These are phyloP conservation scores for Hyperoplus lanceolatus DNA, from an alignment of 2,797 vertebrate species.

Conservation along the genomic window DNA sequence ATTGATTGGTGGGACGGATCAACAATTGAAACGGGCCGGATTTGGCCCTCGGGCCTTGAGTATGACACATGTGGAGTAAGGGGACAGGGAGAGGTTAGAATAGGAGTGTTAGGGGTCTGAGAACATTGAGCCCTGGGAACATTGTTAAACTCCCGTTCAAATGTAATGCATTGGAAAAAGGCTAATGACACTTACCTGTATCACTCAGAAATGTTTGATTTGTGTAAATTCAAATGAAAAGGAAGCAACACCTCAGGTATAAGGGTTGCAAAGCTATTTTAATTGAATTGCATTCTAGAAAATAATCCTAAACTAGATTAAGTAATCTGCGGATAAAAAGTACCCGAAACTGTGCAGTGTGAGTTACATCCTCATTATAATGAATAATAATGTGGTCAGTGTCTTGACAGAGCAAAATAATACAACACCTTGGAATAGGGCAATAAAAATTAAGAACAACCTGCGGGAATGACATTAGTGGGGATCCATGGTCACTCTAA, in stretches of 20 bases:
- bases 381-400: constrained; percentile 81
- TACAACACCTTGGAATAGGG: constrained; percentile 65
- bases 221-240: not conserved
- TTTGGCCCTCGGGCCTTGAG: too few relatives aligned
- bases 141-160: not conserved
- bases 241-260: not conserved
- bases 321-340: constrained; percentile 33
- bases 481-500: constrained; percentile 49
- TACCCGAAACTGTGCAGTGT: constrained; percentile 51
- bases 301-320: constrained; percentile 31
- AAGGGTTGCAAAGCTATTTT: constrained; percentile 5
- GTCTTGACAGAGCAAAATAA: constrained; percentile 78
- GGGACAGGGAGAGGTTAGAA: too few relatives aligned
- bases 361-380: constrained; percentile 66
- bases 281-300: constrained; percentile 22
- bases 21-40: too few relatives aligned
- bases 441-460: constrained; percentile 72
- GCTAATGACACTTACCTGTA: not conserved
- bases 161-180: not conserved
- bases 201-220: not conserved
- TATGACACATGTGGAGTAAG: too few relatives aligned
- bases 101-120: too few relatives aligned
- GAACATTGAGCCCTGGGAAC: too few relatives aligned
- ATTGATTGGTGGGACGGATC: too few relatives aligned
- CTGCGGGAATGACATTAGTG: constrained; percentile 67